Evolutionary conservation across 2,113 vertebrate genomes (phyloP).

Genomic region (Oreochromis spilurus): DNA sequence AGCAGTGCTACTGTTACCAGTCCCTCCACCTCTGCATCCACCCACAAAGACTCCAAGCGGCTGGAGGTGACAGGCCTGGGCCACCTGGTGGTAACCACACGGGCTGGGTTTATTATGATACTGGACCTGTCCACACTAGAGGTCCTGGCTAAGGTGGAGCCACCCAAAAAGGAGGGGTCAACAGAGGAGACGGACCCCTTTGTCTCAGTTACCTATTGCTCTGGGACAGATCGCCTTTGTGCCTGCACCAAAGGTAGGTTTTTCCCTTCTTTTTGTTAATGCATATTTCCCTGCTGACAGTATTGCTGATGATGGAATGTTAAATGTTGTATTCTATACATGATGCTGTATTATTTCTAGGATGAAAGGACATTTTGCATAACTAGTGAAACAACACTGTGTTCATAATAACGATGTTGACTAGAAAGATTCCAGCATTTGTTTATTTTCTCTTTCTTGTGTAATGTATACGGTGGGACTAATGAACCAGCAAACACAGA

Average conservation of each 20-base stretch:
- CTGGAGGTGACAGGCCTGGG: constrained; percentile 85
- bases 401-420: not conserved
- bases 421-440: not conserved
- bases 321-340: not conserved
- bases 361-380: not conserved
- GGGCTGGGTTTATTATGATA: constrained; percentile 95
- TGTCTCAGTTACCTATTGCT: constrained; percentile 98
- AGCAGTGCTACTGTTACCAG: not conserved
- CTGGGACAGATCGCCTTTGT: constrained; percentile 97
- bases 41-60: constrained; percentile 81
- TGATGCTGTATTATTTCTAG: not conserved
- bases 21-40: constrained; percentile 11
- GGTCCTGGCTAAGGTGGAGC: constrained; percentile 95
- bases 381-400: not conserved
- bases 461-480: not conserved
- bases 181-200: constrained; percentile 89
- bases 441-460: not conserved
- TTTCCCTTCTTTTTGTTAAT: not conserved
- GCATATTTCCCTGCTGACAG: not conserved
- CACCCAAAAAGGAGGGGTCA: constrained; percentile 89
- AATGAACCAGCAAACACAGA: not conserved
- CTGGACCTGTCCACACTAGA: constrained; percentile 94
- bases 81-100: constrained; percentile 96
- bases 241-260: constrained; percentile 95
- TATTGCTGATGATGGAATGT: not conserved